A percentile compares a stretch with the other conserved stretches of the same genome.
These are phyloP conservation scores for Alcedo quadribrachys DNA, from an alignment of 2,797 vertebrate species.

Conservation along the genomic window DNA sequence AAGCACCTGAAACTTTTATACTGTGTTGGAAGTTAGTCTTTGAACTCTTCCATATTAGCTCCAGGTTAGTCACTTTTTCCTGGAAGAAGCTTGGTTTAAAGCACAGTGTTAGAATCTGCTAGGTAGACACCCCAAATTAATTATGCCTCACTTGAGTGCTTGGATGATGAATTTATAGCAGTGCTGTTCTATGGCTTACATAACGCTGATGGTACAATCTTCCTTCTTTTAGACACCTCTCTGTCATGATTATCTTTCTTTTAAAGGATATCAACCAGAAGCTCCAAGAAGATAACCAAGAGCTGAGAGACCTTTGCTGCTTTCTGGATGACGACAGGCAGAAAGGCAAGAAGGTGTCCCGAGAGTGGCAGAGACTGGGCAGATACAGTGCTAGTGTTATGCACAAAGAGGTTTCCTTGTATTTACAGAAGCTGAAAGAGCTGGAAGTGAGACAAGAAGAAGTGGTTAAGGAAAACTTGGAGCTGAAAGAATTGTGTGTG, in stretches of 20 bases:
- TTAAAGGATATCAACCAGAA: slow-evolving; percentile 96
- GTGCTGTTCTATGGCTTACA: neutral
- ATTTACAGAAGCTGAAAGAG: slow-evolving; percentile 93
- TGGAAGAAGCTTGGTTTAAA: neutral
- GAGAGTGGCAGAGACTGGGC: slow-evolving; percentile 96
- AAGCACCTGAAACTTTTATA: neutral
- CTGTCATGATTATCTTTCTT: slow-evolving; percentile 43
- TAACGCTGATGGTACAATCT: neutral
- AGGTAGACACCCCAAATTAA: neutral
- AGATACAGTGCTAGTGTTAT: slow-evolving; percentile 90
- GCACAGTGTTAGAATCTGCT: neutral
- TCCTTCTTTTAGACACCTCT: neutral
- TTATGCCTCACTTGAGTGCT: neutral
- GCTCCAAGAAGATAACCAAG: slow-evolving; percentile 97
- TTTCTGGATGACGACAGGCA: slow-evolving; percentile 96
- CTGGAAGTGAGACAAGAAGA: slow-evolving; percentile 91
- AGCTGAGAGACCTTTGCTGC: slow-evolving; percentile 94
- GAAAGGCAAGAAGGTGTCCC: slow-evolving; percentile 93
- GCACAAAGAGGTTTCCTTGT: slow-evolving; percentile 93
- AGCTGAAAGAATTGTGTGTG: slow-evolving; percentile 92
- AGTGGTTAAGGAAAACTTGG: slow-evolving; percentile 91
- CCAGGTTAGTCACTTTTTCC: neutral
- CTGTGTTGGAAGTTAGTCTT: neutral
- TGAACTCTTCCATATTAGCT: neutral
- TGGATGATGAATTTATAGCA: neutral